phyloP scores from a whole-genome alignment of 92 coral and sea anemone genomes.

The Zoanthus sociatus region DNA sequence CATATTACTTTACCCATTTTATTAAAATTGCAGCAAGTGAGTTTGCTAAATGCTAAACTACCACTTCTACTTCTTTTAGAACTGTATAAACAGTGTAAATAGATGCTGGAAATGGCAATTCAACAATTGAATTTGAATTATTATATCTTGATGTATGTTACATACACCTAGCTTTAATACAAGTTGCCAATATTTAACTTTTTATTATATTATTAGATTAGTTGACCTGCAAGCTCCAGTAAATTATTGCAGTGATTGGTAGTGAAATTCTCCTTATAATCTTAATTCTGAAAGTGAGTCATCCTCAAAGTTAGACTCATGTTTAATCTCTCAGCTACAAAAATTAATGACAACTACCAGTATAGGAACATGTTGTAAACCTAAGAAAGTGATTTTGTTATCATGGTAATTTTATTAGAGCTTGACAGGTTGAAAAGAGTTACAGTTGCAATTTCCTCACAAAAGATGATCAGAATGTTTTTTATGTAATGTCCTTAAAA shows the following conservation, averaged over 20 bases:
- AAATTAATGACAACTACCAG: neutral
- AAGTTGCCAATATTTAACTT: constrained; percentile 1
- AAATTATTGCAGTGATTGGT: constrained; percentile 9
- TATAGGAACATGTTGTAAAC: constrained; percentile 24
- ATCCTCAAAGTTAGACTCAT: constrained; percentile 2
- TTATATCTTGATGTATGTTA: neutral
- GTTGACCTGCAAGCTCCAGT: neutral
- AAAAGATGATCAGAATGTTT: constrained; percentile 21
- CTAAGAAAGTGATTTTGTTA: constrained; percentile 28
- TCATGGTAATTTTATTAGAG: constrained; percentile 19
- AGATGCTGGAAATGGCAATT: constrained; percentile 8
- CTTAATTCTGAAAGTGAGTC: constrained; percentile 3
- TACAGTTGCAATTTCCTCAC: constrained; percentile 20
- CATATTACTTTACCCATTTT: constrained; percentile 36
- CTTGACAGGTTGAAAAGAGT: constrained; percentile 34
- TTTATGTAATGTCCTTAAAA: neutral
- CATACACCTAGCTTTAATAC: constrained; percentile 8
- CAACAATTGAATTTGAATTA: constrained; percentile 5
- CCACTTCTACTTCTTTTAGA: constrained; percentile 13
- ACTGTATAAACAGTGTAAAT: constrained; percentile 1
- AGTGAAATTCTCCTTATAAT: neutral
- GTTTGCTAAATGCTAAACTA: constrained; percentile 13
- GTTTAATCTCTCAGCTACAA: constrained; percentile 10
- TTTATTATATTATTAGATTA: neutral
- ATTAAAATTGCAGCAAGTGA: constrained; percentile 40